phyloP scores from a whole-genome alignment of 2,113 vertebrate species.

The Silurus glanis region DNA sequence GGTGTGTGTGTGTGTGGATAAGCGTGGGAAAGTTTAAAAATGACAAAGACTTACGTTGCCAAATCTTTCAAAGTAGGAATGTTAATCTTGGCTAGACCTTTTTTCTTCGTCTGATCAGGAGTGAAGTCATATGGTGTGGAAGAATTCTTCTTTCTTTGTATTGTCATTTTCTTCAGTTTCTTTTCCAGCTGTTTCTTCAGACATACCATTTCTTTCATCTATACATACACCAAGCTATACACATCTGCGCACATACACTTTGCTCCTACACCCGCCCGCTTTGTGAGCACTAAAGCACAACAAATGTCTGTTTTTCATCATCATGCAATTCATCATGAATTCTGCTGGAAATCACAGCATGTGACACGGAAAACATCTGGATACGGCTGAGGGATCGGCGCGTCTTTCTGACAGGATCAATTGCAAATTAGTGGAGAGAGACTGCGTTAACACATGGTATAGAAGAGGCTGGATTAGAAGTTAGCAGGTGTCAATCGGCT shows the following conservation, averaged over 20 bases:
- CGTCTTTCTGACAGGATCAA: constrained; percentile 12
- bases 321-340: neutral
- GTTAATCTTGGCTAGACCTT: neutral
- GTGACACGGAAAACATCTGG: neutral
- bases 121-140: neutral
- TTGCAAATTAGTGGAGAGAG: constrained; percentile 2
- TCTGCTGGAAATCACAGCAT: neutral
- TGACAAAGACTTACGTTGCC: neutral
- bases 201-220: neutral
- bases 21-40: constrained; percentile 28
- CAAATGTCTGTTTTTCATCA: neutral
- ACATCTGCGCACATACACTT: neutral
- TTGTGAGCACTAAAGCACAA: neutral
- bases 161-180: neutral
- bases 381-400: neutral
- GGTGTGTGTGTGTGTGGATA: neutral
- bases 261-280: neutral
- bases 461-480: too few relatives aligned
- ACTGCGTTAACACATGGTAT: neutral
- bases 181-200: neutral
- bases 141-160: neutral
- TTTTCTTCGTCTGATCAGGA: neutral
- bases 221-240: neutral
- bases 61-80: neutral
- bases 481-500: neutral